Evolutionary conservation across 2,113 vertebrate genomes (phyloP), one percentile per base, ranked within the genome.

Genomic region (Reinhardtius hippoglossoides): DNA sequence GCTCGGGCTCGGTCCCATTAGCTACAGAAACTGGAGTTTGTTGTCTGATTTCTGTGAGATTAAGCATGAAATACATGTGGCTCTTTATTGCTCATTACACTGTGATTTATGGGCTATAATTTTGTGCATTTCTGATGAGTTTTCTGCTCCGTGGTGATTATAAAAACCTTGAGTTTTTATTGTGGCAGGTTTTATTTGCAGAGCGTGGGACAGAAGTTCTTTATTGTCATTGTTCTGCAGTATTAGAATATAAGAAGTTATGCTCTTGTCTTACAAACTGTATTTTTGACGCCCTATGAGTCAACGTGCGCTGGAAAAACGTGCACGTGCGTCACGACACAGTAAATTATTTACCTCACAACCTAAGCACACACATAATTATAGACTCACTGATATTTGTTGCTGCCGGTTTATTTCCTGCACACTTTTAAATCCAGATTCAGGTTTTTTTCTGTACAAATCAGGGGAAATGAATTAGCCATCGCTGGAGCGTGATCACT

Each of bases 371-470:
- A 60, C 37, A 58, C 26, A 23, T 13, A 7, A 16, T 50, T 50
- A 26, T 21, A 37, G n/a, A 54, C 44, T 63, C 35, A 61, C 31
- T 18, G 44, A 48, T 14, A 31, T 27, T 35, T 20, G 13, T 16
- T 67, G 31, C 24, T 24, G 56, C 42, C 14, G 18, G 59, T 35
- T 60, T 23, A 44, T 9, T 31, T 27, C 13, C 27, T 67, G 21
- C 14, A 55, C 5, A 44, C 24, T n/a, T 20, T 54, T 54, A 20
- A 50, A 55, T 64, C 23, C 61, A 76, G 56, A 70, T 77, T 71
- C 5, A 0, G 1, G 23, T 27, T 26, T 64, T 60, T 31, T 4
- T 60, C 21, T 4, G 48, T 23, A 71, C 15, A 37, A 44, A 66
- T 61, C 5, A 31, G n/a, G 9, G 40, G 31, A 57, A 78, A 44